Conservation (phyloP, 2,113 vertebrate species). For the Apteryx mantelli region DNA sequence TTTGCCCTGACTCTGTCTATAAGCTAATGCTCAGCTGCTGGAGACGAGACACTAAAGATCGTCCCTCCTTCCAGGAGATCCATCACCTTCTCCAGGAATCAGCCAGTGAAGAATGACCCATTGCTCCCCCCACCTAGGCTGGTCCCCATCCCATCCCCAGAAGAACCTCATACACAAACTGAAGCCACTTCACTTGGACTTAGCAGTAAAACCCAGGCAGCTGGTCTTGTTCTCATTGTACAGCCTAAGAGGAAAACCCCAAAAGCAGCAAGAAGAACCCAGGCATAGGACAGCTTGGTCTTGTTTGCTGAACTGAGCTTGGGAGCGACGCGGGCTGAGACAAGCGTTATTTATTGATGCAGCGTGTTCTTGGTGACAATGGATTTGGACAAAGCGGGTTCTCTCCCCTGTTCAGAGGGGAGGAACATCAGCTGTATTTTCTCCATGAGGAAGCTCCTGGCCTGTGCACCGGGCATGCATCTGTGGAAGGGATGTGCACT, state of each 20-base stretch:
- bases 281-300: not conserved
- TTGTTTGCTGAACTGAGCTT: not conserved
- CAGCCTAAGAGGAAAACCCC: slow-evolving; percentile 33
- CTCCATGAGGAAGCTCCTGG: rapidly evolving
- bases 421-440: not conserved
- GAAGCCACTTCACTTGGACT: slow-evolving; percentile 67
- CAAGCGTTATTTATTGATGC: slow-evolving; percentile 71
- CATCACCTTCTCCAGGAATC: slow-evolving; percentile 83
- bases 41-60: slow-evolving; percentile 93
- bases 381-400: not conserved
- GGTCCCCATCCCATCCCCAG: not conserved
- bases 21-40: slow-evolving; percentile 96
- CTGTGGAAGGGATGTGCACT: not conserved
- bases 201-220: not conserved
- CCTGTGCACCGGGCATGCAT: rapidly evolving
- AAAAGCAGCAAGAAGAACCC: slow-evolving; percentile 10
- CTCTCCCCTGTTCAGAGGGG: rapidly evolving
- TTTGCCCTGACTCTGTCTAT: slow-evolving; percentile 90
- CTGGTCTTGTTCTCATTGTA: slow-evolving; percentile 48
- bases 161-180: not conserved
- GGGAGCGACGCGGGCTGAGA: not conserved
- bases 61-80: slow-evolving; percentile 94
- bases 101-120: slow-evolving; percentile 72
- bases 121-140: not conserved
- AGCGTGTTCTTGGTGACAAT: slow-evolving; percentile 2